phyloP scores from a whole-genome alignment of 2,888 invertebrate species.

The Criorhina ranunculi region DNA sequence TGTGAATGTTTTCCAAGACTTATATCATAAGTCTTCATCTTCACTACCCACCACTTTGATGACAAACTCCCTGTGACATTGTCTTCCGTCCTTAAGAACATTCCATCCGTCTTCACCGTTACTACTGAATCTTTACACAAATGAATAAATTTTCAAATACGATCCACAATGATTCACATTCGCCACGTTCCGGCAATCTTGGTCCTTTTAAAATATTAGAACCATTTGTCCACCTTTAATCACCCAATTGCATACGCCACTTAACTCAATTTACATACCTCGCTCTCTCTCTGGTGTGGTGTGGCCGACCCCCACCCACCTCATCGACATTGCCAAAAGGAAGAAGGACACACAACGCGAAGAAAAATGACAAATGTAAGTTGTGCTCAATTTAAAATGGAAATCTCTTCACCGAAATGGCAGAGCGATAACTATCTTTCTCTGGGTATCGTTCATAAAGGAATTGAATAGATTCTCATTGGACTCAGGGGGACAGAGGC shows the following conservation, averaged over 20 bases:
- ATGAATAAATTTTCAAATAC: slow-evolving; percentile 47
- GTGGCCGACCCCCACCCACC: not conserved
- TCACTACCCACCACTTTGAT: not conserved
- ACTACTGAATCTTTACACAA: slow-evolving; percentile 14
- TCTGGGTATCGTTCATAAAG: slow-evolving; percentile 69
- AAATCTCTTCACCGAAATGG: slow-evolving; percentile 72
- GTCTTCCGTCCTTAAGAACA: not conserved
- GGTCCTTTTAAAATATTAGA: slow-evolving; percentile 61
- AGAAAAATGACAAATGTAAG: slow-evolving; percentile 73
- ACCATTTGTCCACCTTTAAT: slow-evolving; percentile 75
- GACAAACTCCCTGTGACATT: slow-evolving; percentile 1
- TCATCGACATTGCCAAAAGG: slow-evolving; percentile 12
- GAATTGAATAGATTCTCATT: slow-evolving; percentile 63
- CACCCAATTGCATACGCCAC: slow-evolving; percentile 74
- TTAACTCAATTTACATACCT: slow-evolving; percentile 75
- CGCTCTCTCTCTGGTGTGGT: slow-evolving; percentile 38
- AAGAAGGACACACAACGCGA: slow-evolving; percentile 25
- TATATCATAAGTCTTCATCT: not conserved
- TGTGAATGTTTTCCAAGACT: not conserved
- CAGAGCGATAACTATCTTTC: slow-evolving; percentile 70
- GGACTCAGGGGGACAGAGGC: slow-evolving; percentile 15
- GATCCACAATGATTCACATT: slow-evolving; percentile 20
- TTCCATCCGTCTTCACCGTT: not conserved
- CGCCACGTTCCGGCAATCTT: slow-evolving; percentile 18
- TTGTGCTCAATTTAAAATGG: slow-evolving; percentile 76